Base-by-base conservation (phyloP, 2,888 invertebrate genomes). In the Nebria salina region DNA sequence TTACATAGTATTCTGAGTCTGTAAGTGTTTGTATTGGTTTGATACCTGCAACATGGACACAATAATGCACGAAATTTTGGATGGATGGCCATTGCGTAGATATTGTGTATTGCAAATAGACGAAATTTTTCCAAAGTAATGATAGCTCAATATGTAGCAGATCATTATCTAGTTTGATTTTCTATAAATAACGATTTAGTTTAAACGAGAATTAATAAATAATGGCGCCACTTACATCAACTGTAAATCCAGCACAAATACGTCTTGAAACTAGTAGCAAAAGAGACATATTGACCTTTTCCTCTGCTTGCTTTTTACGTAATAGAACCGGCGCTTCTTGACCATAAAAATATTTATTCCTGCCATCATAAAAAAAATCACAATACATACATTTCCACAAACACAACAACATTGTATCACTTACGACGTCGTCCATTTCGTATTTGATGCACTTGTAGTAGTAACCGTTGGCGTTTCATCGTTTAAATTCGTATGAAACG, bases 231-330 rank as follows among this genome's bases (percentile, higher is more conserved):
- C 85, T 86, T 89, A 91, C 91, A 86, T 92, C 92, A 82, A 94
- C 90, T 66, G 92, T 91, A 87, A 94, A 96, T 43, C 96, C 96
- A 89, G 95, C 95, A 70, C 95, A 89, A 83, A 96, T 90, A 82
- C 95, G 89, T 84, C 95, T 93, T 76, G 94, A 93, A 82, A 96
- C 88, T 75, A 95, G 89, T 85, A 93, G 92, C 83, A 91, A 90
- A 82, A 95, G 88, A 77, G 91, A 90, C 82, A 93, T 90, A 83
- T 90, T 92, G 20, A 92, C 90, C 86, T 93, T 92, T 83, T 92
- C 91, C 85, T 94, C 93, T 83, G 91, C 91, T 87, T 93, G 93
- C 84, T 92, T 91, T 85, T 94, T 92, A 65, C 91, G 89, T 72
- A 93, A 89, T 82, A 92, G 88, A 82, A 91, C 90, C 68, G 91